Percentiles rank a stretch among this genome's conserved stretches.
These are phyloP conservation scores for Illadopsis cleaveri DNA, from an alignment of 2,113 vertebrate species.

Conservation along the genomic window DNA sequence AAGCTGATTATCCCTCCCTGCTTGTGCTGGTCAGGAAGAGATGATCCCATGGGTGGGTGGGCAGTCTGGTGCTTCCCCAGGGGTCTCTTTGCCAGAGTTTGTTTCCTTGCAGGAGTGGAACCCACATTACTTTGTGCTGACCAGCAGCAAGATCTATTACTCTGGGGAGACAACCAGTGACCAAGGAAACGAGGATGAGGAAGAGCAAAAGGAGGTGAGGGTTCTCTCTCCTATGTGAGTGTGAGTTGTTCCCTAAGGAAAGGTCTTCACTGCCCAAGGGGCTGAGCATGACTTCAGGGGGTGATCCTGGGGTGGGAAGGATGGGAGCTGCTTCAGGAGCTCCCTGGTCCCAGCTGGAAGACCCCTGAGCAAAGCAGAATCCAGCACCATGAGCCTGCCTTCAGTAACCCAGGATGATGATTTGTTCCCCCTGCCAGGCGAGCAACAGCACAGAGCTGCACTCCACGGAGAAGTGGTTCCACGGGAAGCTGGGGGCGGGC, in stretches of 20 bases:
- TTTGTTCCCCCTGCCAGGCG: constrained; percentile 62
- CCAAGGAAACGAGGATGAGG: constrained; percentile 94
- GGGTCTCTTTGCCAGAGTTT: not conserved
- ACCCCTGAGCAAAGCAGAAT: not conserved
- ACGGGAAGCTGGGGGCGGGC: constrained; percentile 91
- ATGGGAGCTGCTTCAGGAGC: not conserved
- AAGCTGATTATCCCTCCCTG: not conserved
- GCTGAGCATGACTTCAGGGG: not conserved
- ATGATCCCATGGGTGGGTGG: not conserved
- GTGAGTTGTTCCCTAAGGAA: not conserved
- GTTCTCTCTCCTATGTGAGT: not conserved
- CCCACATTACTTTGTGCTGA: constrained; percentile 97
- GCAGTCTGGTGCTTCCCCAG: not conserved
- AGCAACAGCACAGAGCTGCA: constrained; percentile 91
- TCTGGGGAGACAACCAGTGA: constrained; percentile 92
- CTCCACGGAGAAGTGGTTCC: constrained; percentile 95
- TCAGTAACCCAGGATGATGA: not conserved
- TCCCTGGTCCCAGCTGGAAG: not conserved
- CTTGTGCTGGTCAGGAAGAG: not conserved
- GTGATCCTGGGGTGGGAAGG: not conserved
- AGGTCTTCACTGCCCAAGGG: not conserved
- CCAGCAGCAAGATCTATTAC: constrained; percentile 97
- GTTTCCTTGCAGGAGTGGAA: constrained; percentile 89
- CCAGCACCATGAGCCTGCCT: not conserved
- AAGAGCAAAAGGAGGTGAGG: constrained; percentile 94